These are phyloP conservation scores for Steinernema scapterisci DNA, from an alignment of 2,888 invertebrate genomes.

Conservation along the genomic window DNA sequence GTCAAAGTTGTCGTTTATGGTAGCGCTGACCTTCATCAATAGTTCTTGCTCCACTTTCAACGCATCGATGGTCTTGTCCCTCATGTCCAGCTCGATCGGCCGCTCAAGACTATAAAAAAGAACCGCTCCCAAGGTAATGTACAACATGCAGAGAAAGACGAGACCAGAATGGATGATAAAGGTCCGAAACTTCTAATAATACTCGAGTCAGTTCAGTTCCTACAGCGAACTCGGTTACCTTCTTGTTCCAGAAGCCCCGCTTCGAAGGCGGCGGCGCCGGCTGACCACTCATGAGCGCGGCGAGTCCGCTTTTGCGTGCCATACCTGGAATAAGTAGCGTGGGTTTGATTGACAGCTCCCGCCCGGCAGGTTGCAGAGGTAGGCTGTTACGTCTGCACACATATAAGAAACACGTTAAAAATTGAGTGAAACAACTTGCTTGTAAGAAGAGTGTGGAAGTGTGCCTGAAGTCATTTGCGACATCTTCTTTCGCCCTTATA, in stretches of 20 bases:
- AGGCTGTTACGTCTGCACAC: not conserved
- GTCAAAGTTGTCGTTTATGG: not conserved
- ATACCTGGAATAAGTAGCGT: conserved; percentile 26
- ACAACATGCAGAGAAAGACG: conserved; percentile 49
- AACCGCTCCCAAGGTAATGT: conserved; percentile 52
- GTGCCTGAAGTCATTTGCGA: conserved; percentile 3
- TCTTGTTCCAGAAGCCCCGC: conserved; percentile 1
- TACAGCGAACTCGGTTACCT: too few relatives aligned
- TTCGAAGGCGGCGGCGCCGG: conserved; percentile 35
- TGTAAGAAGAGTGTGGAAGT: not conserved
- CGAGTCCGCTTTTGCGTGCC: conserved; percentile 41
- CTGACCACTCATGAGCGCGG: conserved; percentile 50
- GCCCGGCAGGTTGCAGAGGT: conserved; percentile 8
- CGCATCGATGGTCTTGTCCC: conserved; percentile 14
- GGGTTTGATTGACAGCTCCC: conserved; percentile 20
- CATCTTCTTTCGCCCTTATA: conserved; percentile 22
- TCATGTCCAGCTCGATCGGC: conserved; percentile 45
- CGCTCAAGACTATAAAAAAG: conserved; percentile 52
- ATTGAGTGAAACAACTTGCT: not conserved
- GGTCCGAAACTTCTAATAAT: conserved; percentile 41
- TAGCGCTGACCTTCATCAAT: conserved; percentile 19
- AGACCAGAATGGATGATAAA: conserved; percentile 50
- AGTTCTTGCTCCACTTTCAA: conserved; percentile 32
- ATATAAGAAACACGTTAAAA: conserved; percentile 7
- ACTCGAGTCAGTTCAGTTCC: not conserved